Conservation (phyloP, 2,888 invertebrate species). For the Prenolepis imparis region DNA sequence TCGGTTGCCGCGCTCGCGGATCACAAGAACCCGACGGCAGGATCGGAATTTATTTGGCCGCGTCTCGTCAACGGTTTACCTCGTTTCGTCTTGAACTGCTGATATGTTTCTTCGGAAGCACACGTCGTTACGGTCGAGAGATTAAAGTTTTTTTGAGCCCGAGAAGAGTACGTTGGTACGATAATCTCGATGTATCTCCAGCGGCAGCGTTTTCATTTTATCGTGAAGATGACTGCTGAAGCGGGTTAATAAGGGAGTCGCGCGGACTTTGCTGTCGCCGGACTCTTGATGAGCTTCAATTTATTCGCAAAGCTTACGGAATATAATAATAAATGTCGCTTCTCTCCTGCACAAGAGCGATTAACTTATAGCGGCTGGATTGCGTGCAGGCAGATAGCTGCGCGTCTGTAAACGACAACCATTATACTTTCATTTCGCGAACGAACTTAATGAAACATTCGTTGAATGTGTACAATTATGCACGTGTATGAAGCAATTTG, state of each 20-base stretch:
- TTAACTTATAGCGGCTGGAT: conserved; percentile 67
- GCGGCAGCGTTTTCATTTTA: conserved; percentile 47
- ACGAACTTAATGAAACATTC: conserved; percentile 59
- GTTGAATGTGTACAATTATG: conserved; percentile 1
- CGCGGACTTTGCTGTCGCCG: conserved; percentile 57
- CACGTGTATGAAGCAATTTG: conserved; percentile 43
- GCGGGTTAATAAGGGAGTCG: conserved; percentile 32
- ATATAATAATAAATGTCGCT: conserved; percentile 64
- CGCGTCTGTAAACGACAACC: conserved; percentile 71
- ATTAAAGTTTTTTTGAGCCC: conserved; percentile 48
- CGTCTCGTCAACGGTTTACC: conserved; percentile 14
- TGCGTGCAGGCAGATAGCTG: conserved; percentile 60
- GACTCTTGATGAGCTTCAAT: conserved; percentile 67
- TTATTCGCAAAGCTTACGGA: conserved; percentile 66
- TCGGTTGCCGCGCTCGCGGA: conserved; percentile 57
- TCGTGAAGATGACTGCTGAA: conserved; percentile 49
- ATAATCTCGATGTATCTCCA: conserved; percentile 35
- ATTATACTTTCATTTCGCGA: conserved; percentile 69
- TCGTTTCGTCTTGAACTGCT: conserved; percentile 1
- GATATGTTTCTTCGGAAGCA: conserved; percentile 45
- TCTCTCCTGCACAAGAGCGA: conserved; percentile 55
- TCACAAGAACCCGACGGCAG: conserved; percentile 18
- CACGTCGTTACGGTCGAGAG: conserved; percentile 37
- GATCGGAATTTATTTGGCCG: conserved; percentile 26
- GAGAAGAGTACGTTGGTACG: conserved; percentile 9